These are phyloP conservation scores for Nephila pilipes DNA, from an alignment of 1,140 invertebrate species.

Conservation along the genomic window DNA sequence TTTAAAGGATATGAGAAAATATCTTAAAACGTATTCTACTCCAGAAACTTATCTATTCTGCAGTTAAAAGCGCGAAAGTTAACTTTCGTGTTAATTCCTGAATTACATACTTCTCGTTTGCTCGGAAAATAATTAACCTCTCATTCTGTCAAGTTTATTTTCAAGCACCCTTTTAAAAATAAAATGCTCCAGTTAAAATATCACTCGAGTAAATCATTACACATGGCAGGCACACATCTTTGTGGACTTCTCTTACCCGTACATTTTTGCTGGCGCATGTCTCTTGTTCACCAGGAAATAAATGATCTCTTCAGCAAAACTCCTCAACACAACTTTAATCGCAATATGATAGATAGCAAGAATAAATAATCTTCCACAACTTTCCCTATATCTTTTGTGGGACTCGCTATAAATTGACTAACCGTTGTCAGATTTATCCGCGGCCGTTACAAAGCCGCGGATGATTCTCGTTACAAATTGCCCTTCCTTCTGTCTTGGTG, in stretches of 20 bases:
- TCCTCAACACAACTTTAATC: constrained; percentile 10
- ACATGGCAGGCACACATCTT: too few relatives aligned
- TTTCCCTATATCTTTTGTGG: constrained; percentile 53
- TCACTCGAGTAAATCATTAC: too few relatives aligned
- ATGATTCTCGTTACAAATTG: constrained; percentile 45
- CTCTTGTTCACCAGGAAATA: not conserved
- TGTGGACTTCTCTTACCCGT: not conserved
- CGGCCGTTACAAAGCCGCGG: not conserved
- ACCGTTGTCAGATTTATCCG: constrained; percentile 48
- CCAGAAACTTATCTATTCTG: too few relatives aligned
- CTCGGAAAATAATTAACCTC: too few relatives aligned
- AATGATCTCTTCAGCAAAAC: constrained; percentile 15
- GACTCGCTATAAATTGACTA: constrained; percentile 40
- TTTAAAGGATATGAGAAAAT: too few relatives aligned
- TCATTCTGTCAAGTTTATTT: too few relatives aligned
- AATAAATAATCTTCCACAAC: constrained; percentile 17
- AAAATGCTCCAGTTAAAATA: too few relatives aligned
- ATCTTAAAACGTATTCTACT: too few relatives aligned
- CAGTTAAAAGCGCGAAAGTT: too few relatives aligned
- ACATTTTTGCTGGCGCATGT: not conserved
- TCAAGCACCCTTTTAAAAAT: too few relatives aligned
- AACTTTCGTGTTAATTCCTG: too few relatives aligned
- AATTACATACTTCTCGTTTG: too few relatives aligned
- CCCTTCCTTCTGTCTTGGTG: constrained; percentile 10
- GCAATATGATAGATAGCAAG: not conserved